These are phyloP conservation scores for Tipula unca DNA, from an alignment of 2,888 invertebrate genomes.

Conservation along the genomic window DNA sequence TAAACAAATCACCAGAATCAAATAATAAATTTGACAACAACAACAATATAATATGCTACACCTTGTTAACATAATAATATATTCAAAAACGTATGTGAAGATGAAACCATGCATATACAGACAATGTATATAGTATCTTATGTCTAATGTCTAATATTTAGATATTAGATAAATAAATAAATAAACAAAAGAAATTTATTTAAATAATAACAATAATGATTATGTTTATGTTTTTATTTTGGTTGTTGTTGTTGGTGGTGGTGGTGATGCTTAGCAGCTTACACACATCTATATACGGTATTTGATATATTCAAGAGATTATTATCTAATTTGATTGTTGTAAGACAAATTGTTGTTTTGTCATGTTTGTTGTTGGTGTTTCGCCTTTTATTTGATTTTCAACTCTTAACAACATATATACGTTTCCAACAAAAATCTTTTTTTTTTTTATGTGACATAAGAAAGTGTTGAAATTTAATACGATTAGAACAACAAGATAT, in stretches of 20 bases:
- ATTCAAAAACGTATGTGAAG: not conserved
- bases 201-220: slow-evolving; percentile 8
- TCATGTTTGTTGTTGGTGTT: not conserved
- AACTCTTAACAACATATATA: not conserved
- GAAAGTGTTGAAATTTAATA: slow-evolving; percentile 8
- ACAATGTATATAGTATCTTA: not conserved
- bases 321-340: slow-evolving; percentile 3
- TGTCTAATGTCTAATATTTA: not conserved
- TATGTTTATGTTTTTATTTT: not conserved
- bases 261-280: not conserved
- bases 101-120: not conserved
- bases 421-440: not conserved
- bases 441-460: not conserved
- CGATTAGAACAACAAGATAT: not conserved
- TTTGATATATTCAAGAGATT: not conserved
- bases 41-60: not conserved
- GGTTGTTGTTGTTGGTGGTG: not conserved
- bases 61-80: not conserved
- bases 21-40: not conserved
- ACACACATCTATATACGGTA: not conserved
- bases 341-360: not conserved
- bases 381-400: not conserved
- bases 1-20: not conserved
- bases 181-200: not conserved
- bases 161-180: not conserved